Evolutionary conservation across 2,797 vertebrate species (phyloP).

Genomic region (Leptoclinus maculatus): DNA sequence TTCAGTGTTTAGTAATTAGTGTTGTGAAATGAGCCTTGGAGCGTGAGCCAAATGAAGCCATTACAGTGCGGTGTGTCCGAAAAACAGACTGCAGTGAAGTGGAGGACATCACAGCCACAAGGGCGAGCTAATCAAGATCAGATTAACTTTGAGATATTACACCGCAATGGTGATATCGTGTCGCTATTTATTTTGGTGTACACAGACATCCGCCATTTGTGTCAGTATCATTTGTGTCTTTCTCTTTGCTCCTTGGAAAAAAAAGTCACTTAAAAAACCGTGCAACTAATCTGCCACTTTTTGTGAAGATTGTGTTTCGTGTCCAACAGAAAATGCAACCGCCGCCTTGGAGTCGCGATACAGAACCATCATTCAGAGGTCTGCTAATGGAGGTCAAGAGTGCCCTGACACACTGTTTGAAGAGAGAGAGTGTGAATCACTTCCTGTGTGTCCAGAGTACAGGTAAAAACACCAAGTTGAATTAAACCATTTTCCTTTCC

Average conservation of each 20-base stretch:
- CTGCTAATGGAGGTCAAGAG: constrained; percentile 89
- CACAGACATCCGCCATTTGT: constrained; percentile 2
- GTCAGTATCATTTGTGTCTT: constrained; percentile 27
- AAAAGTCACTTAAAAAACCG: constrained; percentile 9
- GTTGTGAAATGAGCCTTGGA: constrained; percentile 74
- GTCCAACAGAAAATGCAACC: constrained; percentile 86
- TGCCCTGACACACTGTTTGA: constrained; percentile 96
- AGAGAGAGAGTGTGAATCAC: constrained; percentile 94
- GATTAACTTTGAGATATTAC: constrained; percentile 43
- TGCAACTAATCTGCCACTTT: constrained; percentile 22
- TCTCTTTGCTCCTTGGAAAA: constrained; percentile 5
- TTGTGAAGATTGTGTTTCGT: constrained; percentile 56
- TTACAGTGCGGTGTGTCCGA: constrained; percentile 65
- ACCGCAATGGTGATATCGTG: background rate
- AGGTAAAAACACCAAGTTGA: constrained; percentile 81
- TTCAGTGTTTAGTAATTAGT: constrained; percentile 84
- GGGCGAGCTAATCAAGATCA: constrained; percentile 49
- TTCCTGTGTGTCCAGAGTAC: constrained; percentile 87
- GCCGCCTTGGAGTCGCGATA: constrained; percentile 90
- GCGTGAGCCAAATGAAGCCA: constrained; percentile 76
- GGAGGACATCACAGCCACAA: constrained; percentile 63
- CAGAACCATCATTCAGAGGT: constrained; percentile 89
- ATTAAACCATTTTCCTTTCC: background rate
- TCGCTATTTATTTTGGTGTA: constrained; percentile 14
- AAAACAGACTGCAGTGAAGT: constrained; percentile 57